Base-by-base conservation (phyloP, 2,888 invertebrate genomes). In the Euplagia quadripunctaria region DNA sequence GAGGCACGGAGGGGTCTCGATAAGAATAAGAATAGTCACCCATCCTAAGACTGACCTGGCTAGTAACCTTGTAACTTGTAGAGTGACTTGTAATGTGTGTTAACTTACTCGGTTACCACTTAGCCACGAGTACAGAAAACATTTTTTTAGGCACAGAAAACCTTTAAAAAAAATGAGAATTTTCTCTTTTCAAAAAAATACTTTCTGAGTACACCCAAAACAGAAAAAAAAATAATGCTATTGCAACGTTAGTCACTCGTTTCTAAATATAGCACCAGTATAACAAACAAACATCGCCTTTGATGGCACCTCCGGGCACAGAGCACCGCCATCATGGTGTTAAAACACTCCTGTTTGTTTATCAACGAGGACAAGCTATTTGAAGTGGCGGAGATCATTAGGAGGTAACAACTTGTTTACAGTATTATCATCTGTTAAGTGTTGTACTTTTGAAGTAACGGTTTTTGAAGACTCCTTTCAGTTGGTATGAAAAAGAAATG, bases 201-300 rank as follows among this genome's bases (percentile, higher is more conserved):
- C 11, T 9, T 11, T 58, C 3, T 12, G 1, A 20, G 12, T 20
- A 20, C 58, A 58, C 20, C 0, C 12, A 12, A 12, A 58, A 58
- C 20, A 31, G 0, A 58, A 20, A 5, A 20, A 58, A 20, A 9
- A n/a, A 20, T 1, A 58, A 31, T 5, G 58, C 17, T 17, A 55
- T 9, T n/a, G 4, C n/a, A 58, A 61, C 12, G 1, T 31, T 31
- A 61, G 61, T 58, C 51, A 55, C 20, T 58, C 20, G 41, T 42
- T 61, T 42, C 86, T 81, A 82, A 87, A 90, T 89, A 89, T 89
- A 89, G 81, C 76, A 73, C 65, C 66, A 16, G 16, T 51, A 49
- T 52, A 71, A 78, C 64, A 79, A n/a, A 68, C 63, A 43, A 71
- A 67, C 43, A 70, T 14, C 42, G 66, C 76, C 82, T 85, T 83